Percentiles rank a stretch among this genome's conserved stretches.
Conservation (phyloP, 2,113 vertebrate genomes). For the Siniperca knerii region DNA sequence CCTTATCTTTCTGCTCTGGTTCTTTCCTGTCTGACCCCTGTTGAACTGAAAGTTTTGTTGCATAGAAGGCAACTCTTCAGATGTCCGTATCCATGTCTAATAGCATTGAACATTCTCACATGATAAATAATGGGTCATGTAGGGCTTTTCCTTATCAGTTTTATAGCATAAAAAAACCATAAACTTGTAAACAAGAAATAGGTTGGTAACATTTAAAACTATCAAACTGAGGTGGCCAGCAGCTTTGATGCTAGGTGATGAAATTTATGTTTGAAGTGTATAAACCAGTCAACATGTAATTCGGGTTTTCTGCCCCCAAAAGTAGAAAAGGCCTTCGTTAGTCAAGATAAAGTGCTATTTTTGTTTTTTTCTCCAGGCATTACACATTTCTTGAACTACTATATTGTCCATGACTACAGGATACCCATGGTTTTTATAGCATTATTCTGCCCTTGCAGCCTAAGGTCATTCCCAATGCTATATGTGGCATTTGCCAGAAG, state of each 20-base stretch:
- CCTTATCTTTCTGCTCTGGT: constrained; percentile 36
- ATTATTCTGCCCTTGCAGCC: constrained; percentile 99
- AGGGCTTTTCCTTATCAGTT: not conserved
- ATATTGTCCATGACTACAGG: constrained; percentile 63
- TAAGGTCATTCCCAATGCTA: constrained; percentile 99
- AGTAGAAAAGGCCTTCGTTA: not conserved
- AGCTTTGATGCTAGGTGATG: constrained; percentile 20
- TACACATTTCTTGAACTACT: constrained; percentile 36
- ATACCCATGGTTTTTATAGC: constrained; percentile 90
- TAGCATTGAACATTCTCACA: not conserved
- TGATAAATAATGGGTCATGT: not conserved
- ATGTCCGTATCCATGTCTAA: constrained; percentile 41
- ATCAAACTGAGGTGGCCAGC: not conserved
- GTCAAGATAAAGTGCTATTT: not conserved
- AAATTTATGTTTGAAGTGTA: constrained; percentile 2
- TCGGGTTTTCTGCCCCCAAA: not conserved
- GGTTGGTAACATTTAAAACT: not conserved
- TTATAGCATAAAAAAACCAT: not conserved
- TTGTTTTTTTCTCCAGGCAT: constrained; percentile 4
- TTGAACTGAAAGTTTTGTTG: constrained; percentile 27
- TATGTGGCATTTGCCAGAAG: constrained; percentile 99
- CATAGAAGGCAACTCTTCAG: constrained; percentile 46
- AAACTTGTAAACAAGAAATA: not conserved
- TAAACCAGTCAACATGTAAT: not conserved
- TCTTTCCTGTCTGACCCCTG: constrained; percentile 42